phyloP scores from a whole-genome alignment of 2,797 vertebrate species.

The Aplochiton taeniatus region DNA sequence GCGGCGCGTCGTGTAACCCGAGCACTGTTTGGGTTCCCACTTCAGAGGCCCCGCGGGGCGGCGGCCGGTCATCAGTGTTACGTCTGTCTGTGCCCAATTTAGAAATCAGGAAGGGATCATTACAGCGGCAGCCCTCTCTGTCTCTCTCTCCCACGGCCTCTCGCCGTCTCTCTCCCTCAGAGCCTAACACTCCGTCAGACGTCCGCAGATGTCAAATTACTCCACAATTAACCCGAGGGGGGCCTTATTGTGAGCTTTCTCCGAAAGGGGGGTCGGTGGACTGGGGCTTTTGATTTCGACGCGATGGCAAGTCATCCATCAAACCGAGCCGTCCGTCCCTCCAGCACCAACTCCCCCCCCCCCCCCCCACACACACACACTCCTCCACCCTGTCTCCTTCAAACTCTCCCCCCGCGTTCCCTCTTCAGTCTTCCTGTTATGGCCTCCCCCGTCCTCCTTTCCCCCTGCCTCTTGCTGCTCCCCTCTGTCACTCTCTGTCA shows the following conservation, averaged over 20 bases:
- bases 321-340: constrained; percentile 30
- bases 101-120: constrained; percentile 69
- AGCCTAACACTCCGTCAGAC: constrained; percentile 67
- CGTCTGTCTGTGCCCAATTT: constrained; percentile 61
- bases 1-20: constrained; percentile 58
- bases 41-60: constrained; percentile 35
- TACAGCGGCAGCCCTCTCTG: constrained; percentile 41
- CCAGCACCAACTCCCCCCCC: constrained; percentile 3
- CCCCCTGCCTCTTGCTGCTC: constrained; percentile 30
- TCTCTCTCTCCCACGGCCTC: constrained; percentile 31
- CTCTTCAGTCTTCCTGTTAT: constrained; percentile 31
- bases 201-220: constrained; percentile 76
- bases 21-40: constrained; percentile 70
- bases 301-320: constrained; percentile 75
- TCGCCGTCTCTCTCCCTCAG: constrained; percentile 24
- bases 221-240: constrained; percentile 68
- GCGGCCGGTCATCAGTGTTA: constrained; percentile 39
- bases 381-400: no score
- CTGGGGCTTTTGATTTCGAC: constrained; percentile 65
- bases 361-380: constrained; percentile 22
- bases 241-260: constrained; percentile 59
- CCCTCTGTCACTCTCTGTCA: constrained; percentile 70
- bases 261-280: constrained; percentile 50
- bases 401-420: background rate
- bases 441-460: constrained; percentile 25